Conservation (phyloP, 1,140 invertebrate genomes). For the Drosophila pruinosa region DNA sequence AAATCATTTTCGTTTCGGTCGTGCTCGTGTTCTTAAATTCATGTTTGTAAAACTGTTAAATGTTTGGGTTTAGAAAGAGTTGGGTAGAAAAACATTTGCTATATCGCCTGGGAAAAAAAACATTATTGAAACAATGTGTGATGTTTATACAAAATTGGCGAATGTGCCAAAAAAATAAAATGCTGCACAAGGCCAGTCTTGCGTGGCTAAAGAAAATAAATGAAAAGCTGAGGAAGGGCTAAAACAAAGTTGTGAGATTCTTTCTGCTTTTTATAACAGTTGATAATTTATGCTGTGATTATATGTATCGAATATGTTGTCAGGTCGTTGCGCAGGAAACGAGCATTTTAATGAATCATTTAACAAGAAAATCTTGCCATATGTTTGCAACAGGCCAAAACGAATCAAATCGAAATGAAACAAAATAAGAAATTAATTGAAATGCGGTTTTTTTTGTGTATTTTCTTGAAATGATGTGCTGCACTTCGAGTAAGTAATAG, state of each 20-base stretch:
- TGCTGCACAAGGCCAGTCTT: constrained; percentile 53
- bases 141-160: constrained; percentile 54
- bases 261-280: constrained; percentile 20
- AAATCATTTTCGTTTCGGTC: constrained; percentile 24
- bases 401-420: not conserved
- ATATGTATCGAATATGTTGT: constrained; percentile 34
- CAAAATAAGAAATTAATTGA: not conserved
- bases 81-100: constrained; percentile 35
- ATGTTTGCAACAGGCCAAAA: constrained; percentile 17
- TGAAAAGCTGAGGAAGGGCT: constrained; percentile 9
- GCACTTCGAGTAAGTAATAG: constrained; percentile 36
- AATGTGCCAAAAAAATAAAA: constrained; percentile 61
- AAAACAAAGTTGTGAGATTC: constrained; percentile 46
- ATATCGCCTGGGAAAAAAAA: constrained; percentile 23
- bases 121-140: constrained; percentile 18
- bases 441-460: not conserved
- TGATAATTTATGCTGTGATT: constrained; percentile 46
- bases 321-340: constrained; percentile 33
- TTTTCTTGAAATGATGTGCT: constrained; percentile 5
- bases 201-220: not conserved
- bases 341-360: constrained; percentile 68
- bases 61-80: constrained; percentile 41
- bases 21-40: not conserved
- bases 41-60: constrained; percentile 10
- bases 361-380: constrained; percentile 29